phyloP scores from a whole-genome alignment of 1,140 invertebrate genomes.

The Nomia melanderi region DNA sequence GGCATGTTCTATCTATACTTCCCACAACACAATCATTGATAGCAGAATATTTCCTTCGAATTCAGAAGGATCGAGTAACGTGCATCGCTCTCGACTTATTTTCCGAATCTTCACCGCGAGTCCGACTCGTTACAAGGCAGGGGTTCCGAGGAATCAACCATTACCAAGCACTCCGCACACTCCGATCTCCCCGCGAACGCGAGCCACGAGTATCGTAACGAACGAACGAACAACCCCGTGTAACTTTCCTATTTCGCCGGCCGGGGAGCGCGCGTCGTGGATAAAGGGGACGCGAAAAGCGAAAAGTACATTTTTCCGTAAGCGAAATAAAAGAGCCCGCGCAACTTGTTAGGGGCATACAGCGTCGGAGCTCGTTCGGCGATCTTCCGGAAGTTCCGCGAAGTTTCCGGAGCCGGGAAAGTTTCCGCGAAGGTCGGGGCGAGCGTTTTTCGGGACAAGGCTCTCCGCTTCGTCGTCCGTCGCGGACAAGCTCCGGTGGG shows the following conservation, averaged over 20 bases:
- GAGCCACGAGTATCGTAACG: not conserved
- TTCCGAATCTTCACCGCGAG: too few relatives aligned
- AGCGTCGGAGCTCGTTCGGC: not conserved
- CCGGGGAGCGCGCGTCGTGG: not conserved
- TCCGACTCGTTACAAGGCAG: too few relatives aligned
- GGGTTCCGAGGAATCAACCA: too few relatives aligned
- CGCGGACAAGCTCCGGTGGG: not conserved
- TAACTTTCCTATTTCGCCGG: not conserved
- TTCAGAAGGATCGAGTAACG: too few relatives aligned
- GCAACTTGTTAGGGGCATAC: constrained; percentile 1
- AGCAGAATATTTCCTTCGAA: too few relatives aligned
- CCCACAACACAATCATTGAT: too few relatives aligned
- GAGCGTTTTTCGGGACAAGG: not conserved
- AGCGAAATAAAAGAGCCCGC: not conserved
- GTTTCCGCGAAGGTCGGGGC: not conserved
- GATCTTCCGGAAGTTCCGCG: constrained; percentile 1
- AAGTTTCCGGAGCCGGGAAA: not conserved
- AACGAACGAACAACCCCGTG: not conserved
- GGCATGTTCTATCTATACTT: too few relatives aligned
- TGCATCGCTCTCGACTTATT: too few relatives aligned
- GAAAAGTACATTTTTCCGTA: constrained; percentile 4
- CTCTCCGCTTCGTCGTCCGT: not conserved
- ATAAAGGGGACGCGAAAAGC: not conserved
- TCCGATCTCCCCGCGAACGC: not conserved
- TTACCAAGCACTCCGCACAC: too few relatives aligned